Evolutionary conservation across 37 sponge, comb jelly and placozoan genomes (phyloP).

Genomic region (Hexactinellida sp.): DNA sequence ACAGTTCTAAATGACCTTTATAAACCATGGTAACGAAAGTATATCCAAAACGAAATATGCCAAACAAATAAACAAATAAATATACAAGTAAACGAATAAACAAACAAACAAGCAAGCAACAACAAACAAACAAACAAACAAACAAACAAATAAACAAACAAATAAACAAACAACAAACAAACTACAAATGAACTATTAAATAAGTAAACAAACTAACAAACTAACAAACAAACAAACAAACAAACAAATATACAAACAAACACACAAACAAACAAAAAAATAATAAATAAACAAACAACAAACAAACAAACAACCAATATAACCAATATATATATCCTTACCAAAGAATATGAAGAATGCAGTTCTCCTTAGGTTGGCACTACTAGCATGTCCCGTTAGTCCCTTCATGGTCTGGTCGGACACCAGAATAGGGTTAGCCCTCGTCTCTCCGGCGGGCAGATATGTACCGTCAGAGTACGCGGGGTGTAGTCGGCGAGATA

Average conservation of each 20-base stretch:
- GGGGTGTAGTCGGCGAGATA: slow-evolving; percentile 18
- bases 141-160: no score
- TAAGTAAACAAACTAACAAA: no score
- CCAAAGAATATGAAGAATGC: slow-evolving; percentile 78
- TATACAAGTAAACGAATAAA: no score
- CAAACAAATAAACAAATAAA: no score
- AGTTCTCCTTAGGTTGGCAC: slow-evolving; percentile 21
- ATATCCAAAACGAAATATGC: not conserved
- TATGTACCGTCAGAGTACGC: slow-evolving; percentile 75
- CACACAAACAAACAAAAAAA: no score
- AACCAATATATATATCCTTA: slow-evolving; percentile 19
- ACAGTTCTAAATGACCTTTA: not conserved
- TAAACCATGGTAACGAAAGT: not conserved
- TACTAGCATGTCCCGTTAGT: slow-evolving; percentile 45
- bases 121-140: no score
- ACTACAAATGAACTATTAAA: no score
- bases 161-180: no score
- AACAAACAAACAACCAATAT: not conserved
- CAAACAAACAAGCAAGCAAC: no score
- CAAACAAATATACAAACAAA: no score
- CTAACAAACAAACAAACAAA: no score
- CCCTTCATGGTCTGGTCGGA: slow-evolving; percentile 60
- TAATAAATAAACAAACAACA: no score
- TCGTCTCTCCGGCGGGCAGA: slow-evolving; percentile 37
- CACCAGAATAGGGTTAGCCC: slow-evolving; percentile 52